Evolutionary conservation across 1,140 invertebrate genomes (phyloP).

Genomic region (Drosophila lowei): DNA sequence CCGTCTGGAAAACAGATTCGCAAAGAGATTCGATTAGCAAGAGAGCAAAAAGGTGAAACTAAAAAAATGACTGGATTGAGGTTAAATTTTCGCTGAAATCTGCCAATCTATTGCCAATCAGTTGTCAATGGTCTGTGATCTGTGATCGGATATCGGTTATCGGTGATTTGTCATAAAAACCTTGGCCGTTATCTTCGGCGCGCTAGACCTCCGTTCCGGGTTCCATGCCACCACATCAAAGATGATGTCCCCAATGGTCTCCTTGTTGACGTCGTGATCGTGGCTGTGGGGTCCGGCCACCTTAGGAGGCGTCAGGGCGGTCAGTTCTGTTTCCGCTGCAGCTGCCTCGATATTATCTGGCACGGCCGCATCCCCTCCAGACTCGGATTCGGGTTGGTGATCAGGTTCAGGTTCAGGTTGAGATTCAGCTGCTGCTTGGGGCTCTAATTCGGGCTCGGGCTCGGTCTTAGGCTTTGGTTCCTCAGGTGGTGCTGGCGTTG

Average conservation of each 20-base stretch:
- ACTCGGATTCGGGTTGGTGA: slow-evolving; percentile 2
- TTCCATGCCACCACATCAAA: slow-evolving; percentile 63
- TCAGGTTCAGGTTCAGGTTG: slow-evolving; percentile 4
- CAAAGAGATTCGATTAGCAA: too few species aligned
- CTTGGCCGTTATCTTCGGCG: slow-evolving; percentile 63
- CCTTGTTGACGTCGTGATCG: slow-evolving; percentile 62
- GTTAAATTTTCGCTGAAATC: background rate
- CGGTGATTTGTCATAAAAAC: slow-evolving; percentile 54
- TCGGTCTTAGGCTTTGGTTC: slow-evolving; percentile 23
- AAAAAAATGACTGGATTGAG: background rate
- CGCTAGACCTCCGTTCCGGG: slow-evolving; percentile 60
- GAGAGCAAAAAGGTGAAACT: too few species aligned
- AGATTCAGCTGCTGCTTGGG: slow-evolving; percentile 4
- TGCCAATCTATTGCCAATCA: slow-evolving; percentile 50
- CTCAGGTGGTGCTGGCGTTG: slow-evolving; percentile 26
- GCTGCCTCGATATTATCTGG: slow-evolving; percentile 16
- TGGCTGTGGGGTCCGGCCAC: slow-evolving; percentile 17
- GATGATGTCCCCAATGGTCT: slow-evolving; percentile 71
- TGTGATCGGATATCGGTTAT: background rate
- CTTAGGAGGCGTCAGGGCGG: slow-evolving; percentile 33
- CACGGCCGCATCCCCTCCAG: slow-evolving; percentile 5
- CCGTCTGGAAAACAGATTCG: slow-evolving; percentile 63
- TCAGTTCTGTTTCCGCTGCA: slow-evolving; percentile 45
- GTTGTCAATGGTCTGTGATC: slow-evolving; percentile 11
- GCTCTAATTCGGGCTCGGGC: slow-evolving; percentile 15